Base-by-base conservation (phyloP, 2,888 invertebrate genomes). In the Torymus tubicola region DNA sequence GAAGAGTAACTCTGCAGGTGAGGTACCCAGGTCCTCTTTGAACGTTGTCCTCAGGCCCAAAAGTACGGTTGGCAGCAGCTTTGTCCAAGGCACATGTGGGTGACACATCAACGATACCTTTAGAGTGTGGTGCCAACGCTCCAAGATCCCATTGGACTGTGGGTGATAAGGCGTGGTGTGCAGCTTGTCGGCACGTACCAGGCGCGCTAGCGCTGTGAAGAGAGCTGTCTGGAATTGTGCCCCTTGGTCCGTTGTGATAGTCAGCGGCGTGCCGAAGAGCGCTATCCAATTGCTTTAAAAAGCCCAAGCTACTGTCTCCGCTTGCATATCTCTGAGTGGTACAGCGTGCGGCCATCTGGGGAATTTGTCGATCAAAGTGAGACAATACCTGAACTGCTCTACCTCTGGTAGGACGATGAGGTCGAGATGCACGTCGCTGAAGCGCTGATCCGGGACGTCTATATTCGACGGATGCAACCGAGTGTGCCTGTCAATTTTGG, bases 161-260 rank as follows among this genome's bases (percentile, higher is more conserved):
- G 84, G 82, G 52, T 82, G 83, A 52, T 83, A 84, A 0, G 83
- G 70, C 2, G 83, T 84, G 10, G 83, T 83, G 12, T 64, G 42
- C 0, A 77, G 10, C 16, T 77, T 76, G 2, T 61, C 76, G 16
- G 82, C 63, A 4, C 83, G 82, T n/a, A 65, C 67, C 42, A 83
- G 61, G 2, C 42, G 53, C 11, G 61, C 72, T 0, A 84, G 58
- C 13, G 79, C 69, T 11, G 78, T 76, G 78, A 86, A 86, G 16
- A 85, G 79, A 0, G 67, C 58, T 1, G 84, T 85, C 69, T 86
- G 85, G 67, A 87, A 87, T 65, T 86, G 86, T 0, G 84, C 73
- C 1, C 61, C 61, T 21, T 61, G 61, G 21, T 12, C 63, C 0
- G 63, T 13, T 0, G 63, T 21, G 21, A 63, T 63, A 0, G 18